Evolutionary conservation across 1,140 invertebrate genomes (phyloP), one percentile per base, ranked within the genome.

Genomic region (Polypedilum vanderplanki): DNA sequence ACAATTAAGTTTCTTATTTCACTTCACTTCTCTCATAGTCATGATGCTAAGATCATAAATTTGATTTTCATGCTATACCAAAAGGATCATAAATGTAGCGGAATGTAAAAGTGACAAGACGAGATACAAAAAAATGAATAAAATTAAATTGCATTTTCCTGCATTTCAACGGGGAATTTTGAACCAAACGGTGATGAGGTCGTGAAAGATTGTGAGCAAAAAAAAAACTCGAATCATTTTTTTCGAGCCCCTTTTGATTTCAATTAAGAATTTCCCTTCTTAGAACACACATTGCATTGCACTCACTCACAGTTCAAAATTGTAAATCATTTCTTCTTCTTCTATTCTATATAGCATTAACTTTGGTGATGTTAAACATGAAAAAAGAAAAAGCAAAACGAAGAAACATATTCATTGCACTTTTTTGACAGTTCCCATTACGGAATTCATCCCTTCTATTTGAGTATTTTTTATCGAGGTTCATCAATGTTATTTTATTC

Each of bases 301-400:
- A 46, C 41, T 46, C 41, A 46, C 41, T 46, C 41, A 46, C 65
- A 70, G 65, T 70, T 70, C 65, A 70, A 70, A 70, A 70, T 70
- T 70, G 65, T 70, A 70, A 70, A 70, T 70, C 65, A 70, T 70
- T 20, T 70, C 65, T 70, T 70, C 7, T 67, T 7, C 7, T 17
- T 67, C 18, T 67, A 17, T 67, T 22, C 65, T 22, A 7, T 70
- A 18, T 70, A 3, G 7, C 17, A 20, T 70, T 70, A 70, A 9
- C 65, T 18, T 22, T 10, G 65, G 17, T 70, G 7, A 20, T 70
- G 65, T 70, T 57, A 57, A 57, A 57, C 46, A 57, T 15, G 46
- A 33, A 1, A 33, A 33, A 33, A 33, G 5, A 5, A 57, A 57
- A 57, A n/a, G 12, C 1, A 57, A n/a, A 4, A 7, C n/a, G 10